phyloP scores from a whole-genome alignment of 2,888 invertebrate species.

The Cosmia pyralina region DNA sequence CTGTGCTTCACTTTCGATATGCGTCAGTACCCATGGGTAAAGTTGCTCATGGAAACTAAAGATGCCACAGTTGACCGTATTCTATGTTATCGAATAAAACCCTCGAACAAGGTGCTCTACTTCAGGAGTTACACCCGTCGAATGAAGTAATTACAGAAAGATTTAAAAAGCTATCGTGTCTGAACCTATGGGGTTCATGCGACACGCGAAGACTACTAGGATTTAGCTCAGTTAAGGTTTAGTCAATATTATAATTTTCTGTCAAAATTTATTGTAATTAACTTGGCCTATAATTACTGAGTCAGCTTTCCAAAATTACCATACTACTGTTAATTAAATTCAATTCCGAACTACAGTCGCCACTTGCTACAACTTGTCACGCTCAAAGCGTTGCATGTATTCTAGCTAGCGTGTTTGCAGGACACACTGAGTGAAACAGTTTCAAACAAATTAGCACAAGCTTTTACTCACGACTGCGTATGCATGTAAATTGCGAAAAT shows the following conservation, averaged over 20 bases:
- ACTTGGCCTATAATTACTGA: not conserved
- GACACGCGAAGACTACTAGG: not conserved
- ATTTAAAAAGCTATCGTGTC: too few species aligned
- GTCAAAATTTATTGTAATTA: not conserved
- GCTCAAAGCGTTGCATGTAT: constrained; percentile 21
- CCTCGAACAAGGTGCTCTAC: not conserved
- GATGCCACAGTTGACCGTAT: too few species aligned
- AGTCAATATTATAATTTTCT: not conserved
- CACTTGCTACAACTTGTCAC: constrained; percentile 13
- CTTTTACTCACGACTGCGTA: constrained; percentile 3
- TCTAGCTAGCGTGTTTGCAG: constrained; percentile 34
- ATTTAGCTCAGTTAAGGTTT: too few species aligned
- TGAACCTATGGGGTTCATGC: too few species aligned
- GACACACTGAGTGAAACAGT: not conserved
- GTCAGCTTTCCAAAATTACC: constrained; percentile 1
- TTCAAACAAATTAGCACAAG: constrained; percentile 26
- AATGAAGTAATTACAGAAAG: too few species aligned
- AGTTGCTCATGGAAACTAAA: too few species aligned
- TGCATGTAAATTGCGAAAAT: constrained; percentile 4
- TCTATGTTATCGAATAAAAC: not conserved
- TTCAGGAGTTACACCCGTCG: not conserved
- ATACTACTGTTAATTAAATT: constrained; percentile 13
- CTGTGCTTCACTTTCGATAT: too few species aligned
- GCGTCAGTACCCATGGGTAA: too few species aligned
- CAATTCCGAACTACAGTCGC: not conserved